These are phyloP conservation scores for Drosophila nr. perissopoda DNA, from an alignment of 2,888 invertebrate genomes.

Conservation along the genomic window DNA sequence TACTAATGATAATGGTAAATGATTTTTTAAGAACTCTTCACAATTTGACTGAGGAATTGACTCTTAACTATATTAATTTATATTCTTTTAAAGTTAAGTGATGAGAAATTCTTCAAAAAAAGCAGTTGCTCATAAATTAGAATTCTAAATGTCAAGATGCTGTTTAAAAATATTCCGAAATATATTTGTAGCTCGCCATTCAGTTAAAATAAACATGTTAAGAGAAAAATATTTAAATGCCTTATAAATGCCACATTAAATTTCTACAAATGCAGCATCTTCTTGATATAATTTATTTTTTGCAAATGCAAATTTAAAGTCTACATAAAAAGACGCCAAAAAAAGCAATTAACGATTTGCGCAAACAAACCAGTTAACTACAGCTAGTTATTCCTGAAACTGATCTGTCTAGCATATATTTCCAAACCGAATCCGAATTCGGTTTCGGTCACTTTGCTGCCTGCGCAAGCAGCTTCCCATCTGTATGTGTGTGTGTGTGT, in stretches of 20 bases:
- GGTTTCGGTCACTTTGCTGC: slow-evolving; percentile 32
- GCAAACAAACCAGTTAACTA: slow-evolving; percentile 41
- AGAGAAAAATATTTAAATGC: neutral
- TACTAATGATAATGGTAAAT: neutral
- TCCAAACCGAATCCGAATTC: slow-evolving; percentile 14
- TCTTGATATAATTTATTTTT: neutral
- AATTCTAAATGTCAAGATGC: neutral
- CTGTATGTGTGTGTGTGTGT: neutral
- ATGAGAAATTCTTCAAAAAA: neutral
- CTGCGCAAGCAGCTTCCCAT: slow-evolving; percentile 45
- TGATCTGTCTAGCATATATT: neutral
- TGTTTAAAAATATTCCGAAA: neutral
- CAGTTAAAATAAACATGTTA: neutral
- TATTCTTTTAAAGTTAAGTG: neutral
- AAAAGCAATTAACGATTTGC: slow-evolving; percentile 10
- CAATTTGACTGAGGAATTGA: neutral
- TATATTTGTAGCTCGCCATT: neutral
- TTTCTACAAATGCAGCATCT: neutral
- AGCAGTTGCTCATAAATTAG: neutral
- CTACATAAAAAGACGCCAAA: neutral
- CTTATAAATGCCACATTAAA: neutral
- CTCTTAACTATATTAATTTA: neutral
- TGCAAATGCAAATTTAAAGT: neutral
- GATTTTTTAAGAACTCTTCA: neutral
- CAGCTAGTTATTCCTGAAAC: slow-evolving; percentile 37